Percentiles rank a stretch among this genome's conserved stretches.
Evolutionary conservation across 2,797 vertebrate species (phyloP).

Genomic region (Thaleichthys pacificus): DNA sequence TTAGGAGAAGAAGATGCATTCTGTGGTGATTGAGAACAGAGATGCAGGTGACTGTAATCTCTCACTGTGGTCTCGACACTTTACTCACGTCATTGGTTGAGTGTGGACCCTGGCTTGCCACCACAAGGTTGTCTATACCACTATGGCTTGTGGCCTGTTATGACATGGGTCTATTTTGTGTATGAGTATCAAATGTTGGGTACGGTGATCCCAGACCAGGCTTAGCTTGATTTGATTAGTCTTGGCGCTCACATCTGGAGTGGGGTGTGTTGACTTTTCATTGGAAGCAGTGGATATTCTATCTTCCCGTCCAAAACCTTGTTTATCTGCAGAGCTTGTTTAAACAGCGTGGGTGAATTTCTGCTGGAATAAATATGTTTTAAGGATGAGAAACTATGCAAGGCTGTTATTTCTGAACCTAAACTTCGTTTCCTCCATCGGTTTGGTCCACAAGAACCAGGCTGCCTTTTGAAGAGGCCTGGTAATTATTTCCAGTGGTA

Average conservation of each 20-base stretch:
- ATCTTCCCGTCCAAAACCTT: slow-evolving; percentile 41
- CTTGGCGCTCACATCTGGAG: slow-evolving; percentile 46
- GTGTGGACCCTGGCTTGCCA: too few species aligned
- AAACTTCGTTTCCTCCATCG: slow-evolving; percentile 39
- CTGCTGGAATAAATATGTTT: slow-evolving; percentile 53
- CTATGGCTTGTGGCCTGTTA: too few species aligned
- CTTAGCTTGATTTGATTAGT: slow-evolving; percentile 45
- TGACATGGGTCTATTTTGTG: too few species aligned
- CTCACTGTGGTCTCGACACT: too few species aligned
- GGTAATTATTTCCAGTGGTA: slow-evolving; percentile 71
- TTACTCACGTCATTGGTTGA: too few species aligned
- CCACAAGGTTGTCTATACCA: too few species aligned
- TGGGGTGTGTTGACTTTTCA: slow-evolving; percentile 52
- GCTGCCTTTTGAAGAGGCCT: slow-evolving; percentile 29
- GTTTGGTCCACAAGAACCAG: slow-evolving; percentile 33
- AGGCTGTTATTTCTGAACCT: slow-evolving; percentile 39
- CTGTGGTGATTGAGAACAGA: too few species aligned
- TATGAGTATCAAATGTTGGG: not conserved
- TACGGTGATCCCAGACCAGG: slow-evolving; percentile 30
- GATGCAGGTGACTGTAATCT: too few species aligned
- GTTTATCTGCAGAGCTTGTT: slow-evolving; percentile 60
- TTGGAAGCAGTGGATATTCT: slow-evolving; percentile 48
- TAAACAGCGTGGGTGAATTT: slow-evolving; percentile 49
- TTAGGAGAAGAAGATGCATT: too few species aligned
- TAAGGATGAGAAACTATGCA: slow-evolving; percentile 31